These are phyloP conservation scores for Cacajao melanocephalus DNA, from an alignment of 2,797 vertebrate species.

Conservation along the genomic window DNA sequence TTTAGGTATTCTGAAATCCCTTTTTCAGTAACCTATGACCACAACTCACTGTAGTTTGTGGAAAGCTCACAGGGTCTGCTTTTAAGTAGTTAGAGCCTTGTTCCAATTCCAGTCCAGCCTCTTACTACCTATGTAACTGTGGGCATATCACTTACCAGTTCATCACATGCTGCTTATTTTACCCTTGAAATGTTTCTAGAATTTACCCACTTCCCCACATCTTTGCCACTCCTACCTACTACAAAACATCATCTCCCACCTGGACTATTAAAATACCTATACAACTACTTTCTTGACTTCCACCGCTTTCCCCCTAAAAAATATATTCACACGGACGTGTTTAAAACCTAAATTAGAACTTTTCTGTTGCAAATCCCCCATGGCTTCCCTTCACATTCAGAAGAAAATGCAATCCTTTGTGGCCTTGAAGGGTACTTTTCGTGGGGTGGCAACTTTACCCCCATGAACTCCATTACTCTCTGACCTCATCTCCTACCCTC, in stretches of 20 bases:
- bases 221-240: background rate
- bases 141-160: background rate
- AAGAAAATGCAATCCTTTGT: background rate
- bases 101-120: background rate
- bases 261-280: background rate
- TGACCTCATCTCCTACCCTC: background rate
- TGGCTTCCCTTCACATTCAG: background rate
- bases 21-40: background rate
- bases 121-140: background rate
- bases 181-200: background rate
- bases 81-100: background rate
- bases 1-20: background rate
- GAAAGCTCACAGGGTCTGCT: background rate
- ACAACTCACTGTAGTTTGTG: background rate
- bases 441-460: background rate
- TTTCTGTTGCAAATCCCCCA: background rate
- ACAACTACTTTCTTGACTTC: background rate
- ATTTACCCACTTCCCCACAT: background rate
- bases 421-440: background rate
- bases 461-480: background rate
- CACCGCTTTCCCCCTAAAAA: background rate
- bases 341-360: background rate
- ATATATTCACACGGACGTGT: background rate
- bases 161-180: background rate
- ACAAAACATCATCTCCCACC: background rate